Evolutionary conservation across 2,888 invertebrate species (phyloP).

Genomic region (Molanna angustata): DNA sequence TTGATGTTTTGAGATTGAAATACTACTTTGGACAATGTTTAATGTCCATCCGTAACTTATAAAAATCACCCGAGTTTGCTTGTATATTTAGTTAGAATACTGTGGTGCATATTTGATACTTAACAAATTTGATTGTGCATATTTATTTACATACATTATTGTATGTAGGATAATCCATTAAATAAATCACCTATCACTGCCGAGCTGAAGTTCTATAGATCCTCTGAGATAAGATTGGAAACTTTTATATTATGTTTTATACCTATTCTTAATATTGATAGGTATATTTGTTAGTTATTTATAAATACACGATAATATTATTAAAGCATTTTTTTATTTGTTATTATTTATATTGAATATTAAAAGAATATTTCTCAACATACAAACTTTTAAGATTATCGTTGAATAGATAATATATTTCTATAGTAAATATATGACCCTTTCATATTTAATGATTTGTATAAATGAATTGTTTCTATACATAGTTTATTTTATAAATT

Average conservation of each 20-base stretch:
- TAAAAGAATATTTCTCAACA: neutral
- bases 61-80: neutral
- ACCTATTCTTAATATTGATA: neutral
- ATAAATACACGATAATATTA: no score
- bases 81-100: slow-evolving; percentile 9
- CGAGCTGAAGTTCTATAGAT: neutral
- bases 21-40: neutral
- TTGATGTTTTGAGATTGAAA: neutral
- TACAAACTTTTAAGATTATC: neutral
- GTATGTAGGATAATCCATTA: neutral
- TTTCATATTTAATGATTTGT: no score
- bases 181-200: neutral
- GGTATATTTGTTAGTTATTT: neutral
- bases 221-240: neutral
- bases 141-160: slow-evolving; percentile 3
- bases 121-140: slow-evolving; percentile 14
- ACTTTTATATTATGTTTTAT: neutral
- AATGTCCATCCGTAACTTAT: slow-evolving; percentile 7
- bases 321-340: neutral
- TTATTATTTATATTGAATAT: neutral
- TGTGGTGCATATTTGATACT: slow-evolving; percentile 19
- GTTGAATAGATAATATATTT: neutral
- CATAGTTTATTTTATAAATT: no score
- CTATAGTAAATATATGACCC: no score
- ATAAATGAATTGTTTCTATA: no score